Evolutionary conservation across 2,113 vertebrate species (phyloP).

Genomic region (Oreochromis tanganicae): DNA sequence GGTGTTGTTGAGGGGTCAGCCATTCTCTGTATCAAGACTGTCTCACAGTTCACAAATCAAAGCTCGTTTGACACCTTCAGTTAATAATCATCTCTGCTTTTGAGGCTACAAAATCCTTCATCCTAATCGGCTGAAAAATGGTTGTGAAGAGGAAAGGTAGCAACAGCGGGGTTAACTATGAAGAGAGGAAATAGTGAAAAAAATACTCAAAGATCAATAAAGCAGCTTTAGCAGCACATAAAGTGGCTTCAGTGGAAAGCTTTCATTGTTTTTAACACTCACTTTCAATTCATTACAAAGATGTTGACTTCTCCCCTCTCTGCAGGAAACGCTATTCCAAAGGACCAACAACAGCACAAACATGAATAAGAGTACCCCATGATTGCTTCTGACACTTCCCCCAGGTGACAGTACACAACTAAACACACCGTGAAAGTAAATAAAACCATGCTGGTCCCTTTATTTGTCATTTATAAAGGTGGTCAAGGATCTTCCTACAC

Average conservation of each 20-base stretch:
- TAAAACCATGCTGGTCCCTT: not conserved
- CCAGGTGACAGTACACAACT: not conserved
- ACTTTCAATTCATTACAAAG: not conserved
- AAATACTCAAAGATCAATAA: not conserved
- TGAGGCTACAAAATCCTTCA: not conserved
- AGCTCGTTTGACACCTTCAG: not conserved
- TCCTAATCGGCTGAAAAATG: not conserved
- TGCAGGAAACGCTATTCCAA: not conserved
- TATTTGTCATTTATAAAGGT: not conserved
- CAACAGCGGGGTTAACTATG: not conserved
- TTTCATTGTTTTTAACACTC: not conserved
- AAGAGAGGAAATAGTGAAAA: not conserved
- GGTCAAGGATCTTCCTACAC: not conserved
- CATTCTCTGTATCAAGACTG: not conserved
- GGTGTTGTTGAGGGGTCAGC: not conserved
- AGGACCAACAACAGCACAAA: not conserved
- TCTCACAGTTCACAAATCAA: not conserved
- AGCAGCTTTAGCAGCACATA: not conserved
- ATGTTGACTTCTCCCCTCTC: not conserved
- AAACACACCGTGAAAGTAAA: not conserved
- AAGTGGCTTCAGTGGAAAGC: not conserved
- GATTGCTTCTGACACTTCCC: not conserved
- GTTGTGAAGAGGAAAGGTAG: rapidly evolving
- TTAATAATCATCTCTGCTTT: not conserved
- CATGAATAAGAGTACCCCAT: not conserved